Evolutionary conservation across 2,113 vertebrate species (phyloP).

Genomic region (Raja brachyura): DNA sequence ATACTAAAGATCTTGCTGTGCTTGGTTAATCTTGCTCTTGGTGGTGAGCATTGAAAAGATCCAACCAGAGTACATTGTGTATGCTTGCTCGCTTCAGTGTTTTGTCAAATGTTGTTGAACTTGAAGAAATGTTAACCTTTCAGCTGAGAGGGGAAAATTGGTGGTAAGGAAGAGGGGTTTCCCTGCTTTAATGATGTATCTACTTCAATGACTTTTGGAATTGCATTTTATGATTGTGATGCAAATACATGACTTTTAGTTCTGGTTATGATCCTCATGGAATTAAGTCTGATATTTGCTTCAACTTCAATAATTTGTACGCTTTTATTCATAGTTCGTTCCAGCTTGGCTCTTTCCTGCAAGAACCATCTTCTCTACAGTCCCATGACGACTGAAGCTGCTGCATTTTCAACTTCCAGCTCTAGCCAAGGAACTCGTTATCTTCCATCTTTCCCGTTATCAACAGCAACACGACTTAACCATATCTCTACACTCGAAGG

Average conservation of each 20-base stretch:
- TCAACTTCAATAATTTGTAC: not conserved
- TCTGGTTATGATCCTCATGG: not conserved
- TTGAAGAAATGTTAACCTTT: too few relatives aligned
- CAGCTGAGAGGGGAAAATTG: too few relatives aligned
- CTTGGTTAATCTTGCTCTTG: too few relatives aligned
- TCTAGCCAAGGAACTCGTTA: conserved; percentile 59
- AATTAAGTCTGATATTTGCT: not conserved
- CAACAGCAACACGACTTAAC: conserved; percentile 60
- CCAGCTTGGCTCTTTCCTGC: conserved; percentile 52
- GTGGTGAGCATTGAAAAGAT: too few relatives aligned
- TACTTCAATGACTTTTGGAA: not conserved
- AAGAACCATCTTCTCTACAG: conserved; percentile 56
- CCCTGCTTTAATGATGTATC: too few relatives aligned
- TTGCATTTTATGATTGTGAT: not conserved
- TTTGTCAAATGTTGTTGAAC: too few relatives aligned
- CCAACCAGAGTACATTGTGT: too few relatives aligned
- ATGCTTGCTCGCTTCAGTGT: too few relatives aligned
- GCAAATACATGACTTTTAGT: not conserved
- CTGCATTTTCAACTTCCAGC: conserved; percentile 44
- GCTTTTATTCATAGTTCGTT: conserved; percentile 47
- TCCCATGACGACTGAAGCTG: conserved; percentile 60
- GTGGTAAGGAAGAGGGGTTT: too few relatives aligned
- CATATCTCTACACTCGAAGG: conserved; percentile 48
- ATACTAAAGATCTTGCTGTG: too few relatives aligned
- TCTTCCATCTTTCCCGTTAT: conserved; percentile 74